Percentiles rank a stretch among this genome's conserved stretches.
These are phyloP conservation scores for Pissodes strobi DNA, from an alignment of 1,140 invertebrate genomes.

Conservation along the genomic window DNA sequence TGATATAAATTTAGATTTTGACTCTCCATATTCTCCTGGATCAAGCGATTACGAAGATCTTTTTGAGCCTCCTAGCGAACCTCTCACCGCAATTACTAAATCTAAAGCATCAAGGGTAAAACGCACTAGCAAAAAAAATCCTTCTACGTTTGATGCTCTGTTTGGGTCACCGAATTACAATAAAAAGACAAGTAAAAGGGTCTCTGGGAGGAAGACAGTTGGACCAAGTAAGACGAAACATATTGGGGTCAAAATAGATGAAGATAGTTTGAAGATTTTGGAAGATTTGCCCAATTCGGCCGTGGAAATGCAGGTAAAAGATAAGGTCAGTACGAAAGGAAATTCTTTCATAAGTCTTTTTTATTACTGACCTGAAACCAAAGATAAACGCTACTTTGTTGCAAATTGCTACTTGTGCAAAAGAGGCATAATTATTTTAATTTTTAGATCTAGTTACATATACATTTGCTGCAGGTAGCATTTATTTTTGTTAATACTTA, in stretches of 20 bases:
- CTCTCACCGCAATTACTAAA: constrained; percentile 52
- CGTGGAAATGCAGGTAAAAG: constrained; percentile 94
- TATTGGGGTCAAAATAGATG: constrained; percentile 72
- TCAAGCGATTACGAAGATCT: constrained; percentile 83
- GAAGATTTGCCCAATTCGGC: constrained; percentile 91
- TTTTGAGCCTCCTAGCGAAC: constrained; percentile 77
- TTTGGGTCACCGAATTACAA: constrained; percentile 59
- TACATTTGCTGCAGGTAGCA: too few relatives aligned
- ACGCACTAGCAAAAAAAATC: not conserved
- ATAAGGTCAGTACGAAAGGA: constrained; percentile 87
- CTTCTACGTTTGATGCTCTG: constrained; percentile 59
- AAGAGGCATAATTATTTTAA: too few relatives aligned
- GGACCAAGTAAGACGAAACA: constrained; percentile 59
- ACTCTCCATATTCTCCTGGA: constrained; percentile 84
- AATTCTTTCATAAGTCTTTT: too few relatives aligned
- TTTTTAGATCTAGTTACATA: too few relatives aligned
- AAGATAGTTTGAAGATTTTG: constrained; percentile 77
- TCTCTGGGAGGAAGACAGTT: constrained; percentile 12
- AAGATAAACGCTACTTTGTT: too few relatives aligned
- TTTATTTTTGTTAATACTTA: too few relatives aligned
- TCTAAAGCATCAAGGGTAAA: constrained; percentile 6
- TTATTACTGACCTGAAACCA: constrained; percentile 3
- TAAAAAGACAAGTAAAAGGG: constrained; percentile 43
- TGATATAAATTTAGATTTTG: constrained; percentile 71
- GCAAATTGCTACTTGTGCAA: too few relatives aligned